Percentiles rank a stretch among this genome's conserved stretches.
These are phyloP conservation scores for Oceanodroma leucorhoa DNA, from an alignment of 2,797 vertebrate genomes.

Conservation along the genomic window DNA sequence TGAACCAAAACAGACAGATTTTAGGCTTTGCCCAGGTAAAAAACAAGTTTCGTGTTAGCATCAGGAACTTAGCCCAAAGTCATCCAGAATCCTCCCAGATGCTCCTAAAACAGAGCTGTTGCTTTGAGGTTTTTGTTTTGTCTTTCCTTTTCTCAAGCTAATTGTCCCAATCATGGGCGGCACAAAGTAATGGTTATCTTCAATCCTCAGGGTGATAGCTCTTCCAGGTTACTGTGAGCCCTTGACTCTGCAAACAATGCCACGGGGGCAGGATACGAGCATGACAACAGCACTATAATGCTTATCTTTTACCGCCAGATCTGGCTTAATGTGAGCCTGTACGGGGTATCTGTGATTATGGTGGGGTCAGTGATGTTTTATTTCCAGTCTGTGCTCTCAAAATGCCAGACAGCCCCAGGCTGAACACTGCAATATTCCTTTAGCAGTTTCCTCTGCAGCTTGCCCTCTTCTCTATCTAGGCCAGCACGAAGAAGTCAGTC, in stretches of 20 bases:
- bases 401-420: conserved; percentile 41
- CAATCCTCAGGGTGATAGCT: not conserved
- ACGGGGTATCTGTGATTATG: not conserved
- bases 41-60: not conserved
- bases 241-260: not conserved
- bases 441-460: not conserved
- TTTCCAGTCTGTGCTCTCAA: conserved; percentile 31
- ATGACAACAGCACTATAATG: not conserved
- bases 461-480: conserved; percentile 13
- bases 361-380: not conserved
- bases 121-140: not conserved
- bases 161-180: not conserved
- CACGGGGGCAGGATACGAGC: not conserved
- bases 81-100: not conserved
- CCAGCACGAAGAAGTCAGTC: conserved; percentile 11
- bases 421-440: not conserved
- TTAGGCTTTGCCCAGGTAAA: not conserved
- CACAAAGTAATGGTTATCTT: not conserved
- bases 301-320: conserved; percentile 37
- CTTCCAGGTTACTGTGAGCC: not conserved
- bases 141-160: not conserved
- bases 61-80: not conserved
- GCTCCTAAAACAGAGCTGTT: not conserved
- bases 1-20: not conserved
- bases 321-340: not conserved